Evolutionary conservation across 2,888 invertebrate genomes (phyloP), one percentile per base, ranked within the genome.

Genomic region (Drosophila ezoana): DNA sequence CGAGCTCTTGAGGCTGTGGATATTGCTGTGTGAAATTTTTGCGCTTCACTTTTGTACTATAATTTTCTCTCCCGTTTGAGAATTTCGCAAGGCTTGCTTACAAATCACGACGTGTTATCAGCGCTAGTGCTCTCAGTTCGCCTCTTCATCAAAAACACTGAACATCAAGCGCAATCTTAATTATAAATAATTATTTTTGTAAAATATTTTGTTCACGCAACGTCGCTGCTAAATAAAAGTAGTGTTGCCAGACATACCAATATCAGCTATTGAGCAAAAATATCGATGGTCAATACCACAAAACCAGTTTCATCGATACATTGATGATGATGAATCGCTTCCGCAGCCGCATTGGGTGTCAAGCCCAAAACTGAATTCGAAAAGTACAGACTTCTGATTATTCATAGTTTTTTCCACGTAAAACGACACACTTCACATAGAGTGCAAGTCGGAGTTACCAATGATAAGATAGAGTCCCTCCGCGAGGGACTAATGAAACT

Each of bases 201-300:
- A 82, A 82, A 83, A 77, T 87, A 74, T 86, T 80, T 80, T 80
- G 75, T 89, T 87, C 89, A 88, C 84, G 89, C 89, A 84, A 84
- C 84, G 89, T 84, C 76, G 78, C 70, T 85, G 82, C 76, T 66
- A 41, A 71, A 67, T 83, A 66, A 65, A 75, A 67, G 67, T 40
- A 38, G 68, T 44, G 84, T 20, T 87, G 81, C 78, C 85, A 64
- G 59, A 75, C 49, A 37, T 40, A 38, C 32, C 9, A 52, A 66
- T 32, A 45, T 18, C 35, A 49, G 43, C 16, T 23, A 41, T 20
- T 37, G 11, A 20, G 3, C 6, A 32, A 52, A 18, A 28, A 20
- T 52, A 61, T 62, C 53, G 60, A 60, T 53, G 16, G 3, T 9
- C 9, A 10, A n/a, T 10, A 38, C 8, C 10, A 6, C 8, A 41